phyloP scores from a whole-genome alignment of 2,113 vertebrate genomes.

The Coryphaenoides rupestris region DNA sequence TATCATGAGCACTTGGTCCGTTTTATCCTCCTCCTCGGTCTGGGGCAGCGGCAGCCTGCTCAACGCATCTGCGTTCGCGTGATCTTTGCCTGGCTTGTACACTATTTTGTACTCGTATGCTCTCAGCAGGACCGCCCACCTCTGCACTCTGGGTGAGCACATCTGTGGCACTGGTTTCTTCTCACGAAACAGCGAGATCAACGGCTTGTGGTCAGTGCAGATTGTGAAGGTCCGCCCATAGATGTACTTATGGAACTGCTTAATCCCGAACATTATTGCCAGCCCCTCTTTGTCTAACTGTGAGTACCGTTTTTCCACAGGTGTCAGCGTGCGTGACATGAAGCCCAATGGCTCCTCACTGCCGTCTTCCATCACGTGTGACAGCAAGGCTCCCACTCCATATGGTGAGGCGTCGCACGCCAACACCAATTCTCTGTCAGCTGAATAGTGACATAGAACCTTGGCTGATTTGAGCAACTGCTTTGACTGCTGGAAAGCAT shows the following conservation, averaged over 20 bases:
- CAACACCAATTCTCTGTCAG: too few relatives aligned
- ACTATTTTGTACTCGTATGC: constrained; percentile 27
- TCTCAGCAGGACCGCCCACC: constrained; percentile 15
- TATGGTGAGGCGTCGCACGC: constrained; percentile 23
- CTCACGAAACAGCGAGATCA: background rate
- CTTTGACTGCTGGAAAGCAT: too few relatives aligned
- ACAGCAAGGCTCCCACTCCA: too few relatives aligned
- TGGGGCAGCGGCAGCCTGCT: background rate
- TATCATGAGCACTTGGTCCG: background rate
- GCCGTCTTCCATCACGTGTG: background rate
- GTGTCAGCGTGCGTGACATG: too few relatives aligned
- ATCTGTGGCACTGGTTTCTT: constrained; percentile 15
- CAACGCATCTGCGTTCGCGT: constrained; percentile 6
- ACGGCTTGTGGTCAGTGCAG: constrained; percentile 19
- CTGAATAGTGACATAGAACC: too few relatives aligned
- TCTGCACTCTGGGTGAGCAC: background rate
- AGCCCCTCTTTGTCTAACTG: constrained; percentile 4
- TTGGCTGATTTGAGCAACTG: too few relatives aligned
- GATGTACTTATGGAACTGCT: constrained; percentile 1
- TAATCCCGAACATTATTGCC: background rate
- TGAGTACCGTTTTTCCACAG: constrained; percentile 15
- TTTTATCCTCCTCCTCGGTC: background rate
- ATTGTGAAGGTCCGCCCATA: constrained; percentile 11
- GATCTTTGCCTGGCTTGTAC: constrained; percentile 22
- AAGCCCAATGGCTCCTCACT: constrained; percentile 24